Base-by-base conservation (phyloP, 2,888 invertebrate genomes). In the Synanthedon formicaeformis region DNA sequence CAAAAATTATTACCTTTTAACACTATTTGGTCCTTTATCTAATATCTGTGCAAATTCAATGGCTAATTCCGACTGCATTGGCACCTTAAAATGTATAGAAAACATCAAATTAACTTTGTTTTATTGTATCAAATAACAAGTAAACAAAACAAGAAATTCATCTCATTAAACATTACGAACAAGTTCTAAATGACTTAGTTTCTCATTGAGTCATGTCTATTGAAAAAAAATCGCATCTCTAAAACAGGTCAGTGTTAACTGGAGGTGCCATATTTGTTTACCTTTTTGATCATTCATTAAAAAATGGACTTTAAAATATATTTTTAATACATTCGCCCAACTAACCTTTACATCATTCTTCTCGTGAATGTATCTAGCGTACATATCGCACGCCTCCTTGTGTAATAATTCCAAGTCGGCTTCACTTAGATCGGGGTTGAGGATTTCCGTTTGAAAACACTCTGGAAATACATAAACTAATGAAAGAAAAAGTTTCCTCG, bases 361-460 rank as follows among this genome's bases (percentile, higher is more conserved):
- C 10, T 50, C 90, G 91, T 59, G 84, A 77, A 57, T 87, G 76
- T 94, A 95, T 51, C 90, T 90, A 51, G 89, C 87, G 75, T 91
- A 92, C 58, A 96, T 81, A 58, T 90, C 92, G 57, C 89, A 81
- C 1, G 94, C 93, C 66, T 92, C 92, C 3, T 78, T 75, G 60
- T 92, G 92, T 6, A 96, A 80, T 16, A 81, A 78, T 54, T 88
- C 87, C 59, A 93, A 83, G 57, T 93, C 92, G 11, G 82, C 83
- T 2, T 81, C 79, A 2, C 88, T 90, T 56, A 95, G 83, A 55
- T 95, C 94, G 0, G 96, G 95, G 67, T 92, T 92, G 56, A 95
- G 80, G 57, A 96, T 90, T 62, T 92, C 91, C 41, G 90, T 91
- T 80, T 95, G 96, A 65, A 96, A 93, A 67, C 93, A 92, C 80